Base-by-base conservation (phyloP, 2,113 vertebrate genomes). In the Scolopax mira region DNA sequence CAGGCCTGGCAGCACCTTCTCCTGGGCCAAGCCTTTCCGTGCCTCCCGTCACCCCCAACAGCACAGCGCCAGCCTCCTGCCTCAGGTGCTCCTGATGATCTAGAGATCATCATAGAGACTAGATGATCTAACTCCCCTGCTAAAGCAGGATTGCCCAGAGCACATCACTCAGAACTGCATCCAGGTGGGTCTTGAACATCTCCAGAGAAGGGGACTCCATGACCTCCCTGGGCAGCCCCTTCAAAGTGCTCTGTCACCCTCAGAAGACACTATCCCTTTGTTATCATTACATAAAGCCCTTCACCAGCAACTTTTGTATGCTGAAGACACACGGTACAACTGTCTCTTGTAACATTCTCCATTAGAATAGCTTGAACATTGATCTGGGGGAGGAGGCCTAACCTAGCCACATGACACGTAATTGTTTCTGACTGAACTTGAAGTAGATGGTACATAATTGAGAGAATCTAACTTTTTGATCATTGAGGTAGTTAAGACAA, bases 1-100 rank as follows among this genome's bases (percentile, higher is more conserved):
- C 3, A 2, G 10, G 6, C 17, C 60, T 35, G 64, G 44, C 33
- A 67, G 28, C 1, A 0, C 28, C 3, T 7, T 18, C 39, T 57
- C 23, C 70, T 18, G 15, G 66, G 24, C 49, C 7, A 7, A 16
- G 10, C 2, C 33, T 10, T 15, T 7, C 39, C 41, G 0, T 1
- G 12, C 8, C 16, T 39, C 37, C 37, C 15, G 7, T 10, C 28
- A 27, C 17, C 35, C 46, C 48, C 3, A 1, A 8, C 1, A 1
- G 57, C 75, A 49, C 30, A 66, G 72, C 4, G 3, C 13, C 0
- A 2, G 37, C 22, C 5, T 7, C 57, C 42, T 62, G 24, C 46
- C 46, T 25, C 52, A 8, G 22, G 1, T 4, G 10, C 42, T 31
- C 35, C 41, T 42, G 41, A 42, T 42, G 41, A 42, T 42, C 41